Evolutionary conservation across 2,888 invertebrate genomes (phyloP).

Genomic region (Mythimna loreyi): DNA sequence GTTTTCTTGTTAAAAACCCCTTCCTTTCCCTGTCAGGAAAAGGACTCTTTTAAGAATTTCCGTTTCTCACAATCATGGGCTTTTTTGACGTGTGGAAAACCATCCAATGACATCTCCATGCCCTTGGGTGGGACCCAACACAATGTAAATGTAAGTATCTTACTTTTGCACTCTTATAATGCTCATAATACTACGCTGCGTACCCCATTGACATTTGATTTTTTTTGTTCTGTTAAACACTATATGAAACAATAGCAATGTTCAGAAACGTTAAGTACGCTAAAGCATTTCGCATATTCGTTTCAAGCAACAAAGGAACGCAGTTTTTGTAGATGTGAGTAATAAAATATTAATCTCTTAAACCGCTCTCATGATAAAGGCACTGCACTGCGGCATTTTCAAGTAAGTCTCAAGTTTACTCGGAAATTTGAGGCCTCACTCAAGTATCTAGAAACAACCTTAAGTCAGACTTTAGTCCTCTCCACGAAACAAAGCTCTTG

Average conservation of each 20-base stretch:
- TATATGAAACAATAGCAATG: constrained; percentile 25
- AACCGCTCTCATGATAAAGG: constrained; percentile 44
- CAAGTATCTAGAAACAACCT: constrained; percentile 67
- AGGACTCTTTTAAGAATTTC: too few species aligned
- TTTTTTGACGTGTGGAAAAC: too few species aligned
- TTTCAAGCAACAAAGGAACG: constrained; percentile 25
- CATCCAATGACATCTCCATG: too few species aligned
- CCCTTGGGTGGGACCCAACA: too few species aligned
- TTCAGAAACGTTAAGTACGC: constrained; percentile 13
- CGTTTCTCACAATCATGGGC: too few species aligned
- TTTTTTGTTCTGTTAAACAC: neutral
- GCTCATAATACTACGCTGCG: too few species aligned
- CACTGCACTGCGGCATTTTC: constrained; percentile 69
- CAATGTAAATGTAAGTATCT: too few species aligned
- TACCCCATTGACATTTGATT: too few species aligned
- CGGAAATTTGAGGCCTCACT: constrained; percentile 69
- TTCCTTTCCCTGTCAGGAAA: too few species aligned
- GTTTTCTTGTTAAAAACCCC: too few species aligned
- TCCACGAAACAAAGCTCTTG: constrained; percentile 68
- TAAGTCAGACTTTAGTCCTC: constrained; percentile 71
- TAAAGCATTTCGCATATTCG: constrained; percentile 10
- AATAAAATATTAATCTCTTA: constrained; percentile 51
- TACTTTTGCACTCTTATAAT: too few species aligned
- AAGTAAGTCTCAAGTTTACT: constrained; percentile 65
- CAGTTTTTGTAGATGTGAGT: constrained; percentile 33